Base-by-base conservation (phyloP, 2,888 invertebrate species). In the Phymatocera aterrima region DNA sequence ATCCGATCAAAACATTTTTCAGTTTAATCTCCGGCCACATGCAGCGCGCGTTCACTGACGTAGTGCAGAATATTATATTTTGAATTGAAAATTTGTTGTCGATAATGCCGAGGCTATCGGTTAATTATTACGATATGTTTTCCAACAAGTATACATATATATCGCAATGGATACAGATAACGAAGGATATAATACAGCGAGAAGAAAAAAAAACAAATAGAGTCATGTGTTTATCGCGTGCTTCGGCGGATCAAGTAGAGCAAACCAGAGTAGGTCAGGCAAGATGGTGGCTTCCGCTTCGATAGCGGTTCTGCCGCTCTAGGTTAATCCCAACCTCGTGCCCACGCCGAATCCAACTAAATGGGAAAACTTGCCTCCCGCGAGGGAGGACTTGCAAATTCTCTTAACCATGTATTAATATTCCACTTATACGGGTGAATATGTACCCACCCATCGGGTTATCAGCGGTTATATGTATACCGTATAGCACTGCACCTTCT, bases 261-360 rank as follows among this genome's bases (percentile, higher is more conserved):
- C 43, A 72, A 51, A n/a, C 51, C 51, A 72, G 72, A 72, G 51
- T 72, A 48, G 72, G 72, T 72, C 72, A 72, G 72, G 72, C 72
- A 72, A 72, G 72, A 72, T 72, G 72, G 72, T 72, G 72, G 48
- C 72, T 72, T 72, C 51, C 72, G 72, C 48, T 51, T 72, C 72
- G 72, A 72, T 72, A 72, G 48, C 12, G 34, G 51, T 18, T 72
- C 10, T 72, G 37, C 21, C 46, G 18, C 34, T 72, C 31, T 43
- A 43, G 48, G 48, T 72, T 72, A 72, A 72, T 72, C 72, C 72
- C 31, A 18, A 51, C 31, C 72, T 72, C 51, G 72, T 48, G 48
- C 15, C 37, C 37, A 37, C 37, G 18, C 64, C 10, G 64, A 64
- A 37, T 64, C 37, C 37, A 15, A 18, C 64, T 64, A 64, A 64